phyloP scores from a whole-genome alignment of 1,140 invertebrate genomes.

The Drosophila nigromelanica region DNA sequence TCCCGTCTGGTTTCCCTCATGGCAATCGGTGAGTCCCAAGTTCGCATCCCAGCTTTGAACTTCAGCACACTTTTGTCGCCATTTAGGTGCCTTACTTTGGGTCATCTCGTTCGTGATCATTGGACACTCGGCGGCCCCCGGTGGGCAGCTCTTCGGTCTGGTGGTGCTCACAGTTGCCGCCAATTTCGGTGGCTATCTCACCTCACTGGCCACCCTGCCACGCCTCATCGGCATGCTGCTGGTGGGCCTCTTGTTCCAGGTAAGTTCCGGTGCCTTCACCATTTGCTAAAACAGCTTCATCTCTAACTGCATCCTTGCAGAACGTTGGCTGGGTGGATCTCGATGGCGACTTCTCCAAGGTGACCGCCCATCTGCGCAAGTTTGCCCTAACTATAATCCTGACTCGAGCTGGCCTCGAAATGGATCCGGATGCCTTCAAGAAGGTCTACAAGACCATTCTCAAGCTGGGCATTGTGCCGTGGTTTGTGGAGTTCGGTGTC shows the following conservation, averaged over 20 bases:
- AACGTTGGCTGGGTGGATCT: slow-evolving; percentile 91
- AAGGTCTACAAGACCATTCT: slow-evolving; percentile 91
- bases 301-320: slow-evolving; percentile 37
- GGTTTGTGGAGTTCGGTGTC: slow-evolving; percentile 90
- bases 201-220: slow-evolving; percentile 91
- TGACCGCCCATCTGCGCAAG: slow-evolving; percentile 90
- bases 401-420: slow-evolving; percentile 95
- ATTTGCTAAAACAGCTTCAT: not conserved
- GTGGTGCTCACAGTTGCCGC: slow-evolving; percentile 90
- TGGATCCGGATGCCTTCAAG: slow-evolving; percentile 93
- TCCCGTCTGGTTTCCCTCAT: slow-evolving; percentile 88
- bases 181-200: slow-evolving; percentile 91
- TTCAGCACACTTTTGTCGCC: not conserved
- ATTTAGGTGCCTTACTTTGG: slow-evolving; percentile 89
- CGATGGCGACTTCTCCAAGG: slow-evolving; percentile 86
- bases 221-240: slow-evolving; percentile 95
- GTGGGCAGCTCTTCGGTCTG: slow-evolving; percentile 91
- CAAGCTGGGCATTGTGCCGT: slow-evolving; percentile 93
- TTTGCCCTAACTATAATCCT: slow-evolving; percentile 96
- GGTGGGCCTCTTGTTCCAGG: slow-evolving; percentile 90
- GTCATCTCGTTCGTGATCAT: slow-evolving; percentile 89
- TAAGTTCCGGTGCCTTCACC: slow-evolving; percentile 13
- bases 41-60: too few relatives aligned
- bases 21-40: slow-evolving; percentile 85
- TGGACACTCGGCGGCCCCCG: slow-evolving; percentile 89